phyloP scores from a whole-genome alignment of 2,888 invertebrate genomes.

The Heliconius erato region DNA sequence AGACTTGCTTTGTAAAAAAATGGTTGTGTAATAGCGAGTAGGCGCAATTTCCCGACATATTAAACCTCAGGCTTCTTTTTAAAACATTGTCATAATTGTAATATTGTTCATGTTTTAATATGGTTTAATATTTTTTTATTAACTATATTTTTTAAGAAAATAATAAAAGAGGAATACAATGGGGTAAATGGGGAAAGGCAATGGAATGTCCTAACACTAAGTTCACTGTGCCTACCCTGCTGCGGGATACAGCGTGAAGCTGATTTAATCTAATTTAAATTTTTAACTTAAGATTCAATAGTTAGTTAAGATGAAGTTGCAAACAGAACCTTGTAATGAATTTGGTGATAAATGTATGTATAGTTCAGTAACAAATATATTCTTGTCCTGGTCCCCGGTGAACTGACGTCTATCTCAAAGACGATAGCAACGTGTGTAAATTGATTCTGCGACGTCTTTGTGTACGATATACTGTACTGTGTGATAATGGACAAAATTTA shows the following conservation, averaged over 20 bases:
- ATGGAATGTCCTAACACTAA: too few relatives aligned
- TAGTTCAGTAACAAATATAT: slow-evolving; percentile 11
- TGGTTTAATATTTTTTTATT: neutral
- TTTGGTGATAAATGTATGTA: neutral
- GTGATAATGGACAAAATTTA: slow-evolving; percentile 28
- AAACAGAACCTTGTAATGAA: neutral
- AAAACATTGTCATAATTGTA: neutral
- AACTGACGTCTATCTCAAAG: slow-evolving; percentile 15
- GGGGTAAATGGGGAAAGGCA: too few relatives aligned
- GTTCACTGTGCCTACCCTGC: too few relatives aligned
- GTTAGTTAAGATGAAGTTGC: neutral
- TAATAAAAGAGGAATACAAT: too few relatives aligned
- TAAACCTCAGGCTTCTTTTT: slow-evolving; percentile 30
- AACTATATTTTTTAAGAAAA: too few relatives aligned
- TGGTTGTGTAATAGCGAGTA: slow-evolving; percentile 37
- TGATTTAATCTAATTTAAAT: too few relatives aligned
- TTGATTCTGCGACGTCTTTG: slow-evolving; percentile 29
- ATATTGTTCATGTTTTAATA: neutral
- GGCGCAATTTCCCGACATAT: slow-evolving; percentile 41
- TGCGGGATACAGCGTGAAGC: too few relatives aligned
- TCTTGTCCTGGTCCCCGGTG: slow-evolving; percentile 21
- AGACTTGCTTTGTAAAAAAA: slow-evolving; percentile 31
- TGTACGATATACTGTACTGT: slow-evolving; percentile 22
- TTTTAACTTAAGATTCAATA: too few relatives aligned
- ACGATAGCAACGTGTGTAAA: slow-evolving; percentile 22